Evolutionary conservation across 1,140 invertebrate genomes (phyloP).

Genomic region (Euwallacea fornicatus): DNA sequence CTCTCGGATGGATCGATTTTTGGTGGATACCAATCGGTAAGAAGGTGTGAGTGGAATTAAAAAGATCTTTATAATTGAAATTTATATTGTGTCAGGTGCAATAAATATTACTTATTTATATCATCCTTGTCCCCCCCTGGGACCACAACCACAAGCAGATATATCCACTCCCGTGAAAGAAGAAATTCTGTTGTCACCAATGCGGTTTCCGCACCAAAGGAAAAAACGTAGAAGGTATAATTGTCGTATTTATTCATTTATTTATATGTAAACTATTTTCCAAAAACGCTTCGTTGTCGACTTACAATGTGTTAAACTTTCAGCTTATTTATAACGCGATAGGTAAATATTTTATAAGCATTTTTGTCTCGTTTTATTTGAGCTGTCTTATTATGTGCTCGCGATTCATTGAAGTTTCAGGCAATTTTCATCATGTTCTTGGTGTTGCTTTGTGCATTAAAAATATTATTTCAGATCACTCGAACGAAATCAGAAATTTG

Average conservation of each 20-base stretch:
- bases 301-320: too few species aligned
- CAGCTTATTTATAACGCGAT: too few species aligned
- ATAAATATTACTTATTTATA: slow-evolving; percentile 89
- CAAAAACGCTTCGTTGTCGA: too few species aligned
- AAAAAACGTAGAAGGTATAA: slow-evolving; percentile 46
- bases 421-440: neutral
- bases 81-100: slow-evolving; percentile 60
- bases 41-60: neutral
- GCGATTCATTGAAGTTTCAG: neutral
- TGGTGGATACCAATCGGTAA: slow-evolving; percentile 85
- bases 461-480: slow-evolving; percentile 45
- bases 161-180: slow-evolving; percentile 93
- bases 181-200: slow-evolving; percentile 86
- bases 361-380: too few species aligned
- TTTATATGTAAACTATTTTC: too few species aligned
- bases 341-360: too few species aligned
- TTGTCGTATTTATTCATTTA: too few species aligned
- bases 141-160: slow-evolving; percentile 83
- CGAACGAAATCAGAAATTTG: slow-evolving; percentile 74
- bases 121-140: slow-evolving; percentile 85
- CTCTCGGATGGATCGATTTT: slow-evolving; percentile 90
- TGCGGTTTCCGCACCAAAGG: slow-evolving; percentile 79
- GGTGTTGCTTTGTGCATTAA: neutral
- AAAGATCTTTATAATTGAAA: neutral
- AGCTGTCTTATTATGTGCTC: too few species aligned